A percentile compares a stretch with the other conserved stretches of the same genome.
phyloP scores from a whole-genome alignment of 2,888 invertebrate species.

The Helicoverpa assulta region DNA sequence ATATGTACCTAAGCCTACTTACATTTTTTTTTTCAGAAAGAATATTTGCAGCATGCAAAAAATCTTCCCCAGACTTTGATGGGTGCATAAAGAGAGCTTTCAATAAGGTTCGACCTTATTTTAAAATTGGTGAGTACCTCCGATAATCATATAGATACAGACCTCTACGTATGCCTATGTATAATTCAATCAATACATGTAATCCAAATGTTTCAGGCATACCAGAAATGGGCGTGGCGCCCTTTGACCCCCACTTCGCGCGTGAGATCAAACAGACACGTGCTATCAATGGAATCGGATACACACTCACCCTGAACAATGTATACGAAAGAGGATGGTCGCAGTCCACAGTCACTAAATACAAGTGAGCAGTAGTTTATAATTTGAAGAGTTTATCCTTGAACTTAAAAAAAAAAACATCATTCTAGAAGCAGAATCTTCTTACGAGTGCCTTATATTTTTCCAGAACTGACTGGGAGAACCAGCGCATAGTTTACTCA shows the following conservation, averaged over 20 bases:
- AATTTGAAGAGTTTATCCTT: too few relatives aligned
- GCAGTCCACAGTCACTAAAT: constrained; percentile 93
- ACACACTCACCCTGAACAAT: constrained; percentile 93
- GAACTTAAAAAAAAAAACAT: too few relatives aligned
- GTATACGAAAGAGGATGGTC: constrained; percentile 95
- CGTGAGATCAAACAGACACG: constrained; percentile 91
- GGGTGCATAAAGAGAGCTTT: constrained; percentile 93
- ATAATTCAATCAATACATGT: too few relatives aligned
- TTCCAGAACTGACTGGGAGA: constrained; percentile 91
- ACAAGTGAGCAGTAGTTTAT: constrained; percentile 86
- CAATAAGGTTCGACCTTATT: constrained; percentile 93
- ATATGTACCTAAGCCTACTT: neutral
- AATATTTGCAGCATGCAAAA: constrained; percentile 91
- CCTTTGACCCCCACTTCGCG: constrained; percentile 95
- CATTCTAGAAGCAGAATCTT: neutral
- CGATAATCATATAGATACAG: neutral
- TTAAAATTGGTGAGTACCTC: constrained; percentile 91
- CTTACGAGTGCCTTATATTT: constrained; percentile 18
- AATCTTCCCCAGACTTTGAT: constrained; percentile 92
- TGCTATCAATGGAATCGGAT: constrained; percentile 91
- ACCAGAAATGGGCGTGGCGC: constrained; percentile 92
- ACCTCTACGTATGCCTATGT: too few relatives aligned
- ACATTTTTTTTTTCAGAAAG: constrained; percentile 72
- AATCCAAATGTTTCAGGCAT: constrained; percentile 88
- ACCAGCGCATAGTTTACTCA: constrained; percentile 92